A percentile compares a stretch with the other conserved stretches of the same genome.
These are phyloP conservation scores for Hirudinaria manillensis DNA, from an alignment of 2,888 invertebrate species.

Conservation along the genomic window DNA sequence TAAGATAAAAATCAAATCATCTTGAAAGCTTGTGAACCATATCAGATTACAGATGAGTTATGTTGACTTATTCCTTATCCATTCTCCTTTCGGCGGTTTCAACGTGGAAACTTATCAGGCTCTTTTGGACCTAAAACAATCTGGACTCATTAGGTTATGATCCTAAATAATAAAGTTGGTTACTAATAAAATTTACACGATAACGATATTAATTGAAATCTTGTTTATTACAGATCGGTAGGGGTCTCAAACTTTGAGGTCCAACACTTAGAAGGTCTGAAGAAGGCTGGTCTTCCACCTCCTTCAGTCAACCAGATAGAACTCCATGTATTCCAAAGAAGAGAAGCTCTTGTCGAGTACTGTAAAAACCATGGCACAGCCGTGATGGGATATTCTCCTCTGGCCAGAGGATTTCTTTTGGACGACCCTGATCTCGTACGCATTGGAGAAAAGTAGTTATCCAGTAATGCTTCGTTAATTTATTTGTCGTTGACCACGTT, in stretches of 20 bases:
- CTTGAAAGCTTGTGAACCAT: neutral
- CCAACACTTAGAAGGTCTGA: conserved; percentile 43
- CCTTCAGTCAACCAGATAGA: conserved; percentile 47
- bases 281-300: conserved; percentile 42
- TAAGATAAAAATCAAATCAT: too few relatives aligned
- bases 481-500: neutral
- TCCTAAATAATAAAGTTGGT: too few relatives aligned
- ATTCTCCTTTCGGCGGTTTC: conserved; percentile 40
- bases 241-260: conserved; percentile 47
- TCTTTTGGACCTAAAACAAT: conserved; percentile 42
- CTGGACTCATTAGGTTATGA: conserved; percentile 41
- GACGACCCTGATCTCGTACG: conserved; percentile 40
- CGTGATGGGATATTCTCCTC: conserved; percentile 45
- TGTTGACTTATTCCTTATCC: conserved; percentile 44
- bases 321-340: conserved; percentile 43
- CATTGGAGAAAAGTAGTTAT: conserved; percentile 40
- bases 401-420: conserved; percentile 41
- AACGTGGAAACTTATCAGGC: conserved; percentile 42
- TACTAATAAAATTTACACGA: neutral
- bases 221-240: conserved; percentile 40
- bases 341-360: conserved; percentile 42
- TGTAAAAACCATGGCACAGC: conserved; percentile 42
- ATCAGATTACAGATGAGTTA: conserved; percentile 37
- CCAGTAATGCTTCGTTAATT: neutral
- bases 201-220: conserved; percentile 11